Conservation (phyloP, 2,888 invertebrate species). For the Synergus gifuensis region DNA sequence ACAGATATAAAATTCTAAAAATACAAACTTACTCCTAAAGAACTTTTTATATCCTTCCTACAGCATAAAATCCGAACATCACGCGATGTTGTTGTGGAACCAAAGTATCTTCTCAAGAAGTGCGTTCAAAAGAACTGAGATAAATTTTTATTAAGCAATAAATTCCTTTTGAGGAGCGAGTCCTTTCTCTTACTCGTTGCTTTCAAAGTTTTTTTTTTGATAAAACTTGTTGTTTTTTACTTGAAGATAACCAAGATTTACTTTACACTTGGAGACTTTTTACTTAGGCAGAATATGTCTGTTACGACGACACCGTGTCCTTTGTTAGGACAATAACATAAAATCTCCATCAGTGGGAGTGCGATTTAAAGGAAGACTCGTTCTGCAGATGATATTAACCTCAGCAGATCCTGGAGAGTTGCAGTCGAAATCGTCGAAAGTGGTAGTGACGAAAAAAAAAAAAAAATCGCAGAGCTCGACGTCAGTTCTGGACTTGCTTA, state of each 20-base stretch:
- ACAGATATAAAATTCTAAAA: not conserved
- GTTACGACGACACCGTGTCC: constrained; percentile 16
- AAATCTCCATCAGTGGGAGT: constrained; percentile 37
- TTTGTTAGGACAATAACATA: constrained; percentile 35
- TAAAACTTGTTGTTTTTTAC: constrained; percentile 24
- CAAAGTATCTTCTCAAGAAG: not conserved
- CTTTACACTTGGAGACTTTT: constrained; percentile 34
- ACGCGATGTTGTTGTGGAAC: not conserved
- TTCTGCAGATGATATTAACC: constrained; percentile 36
- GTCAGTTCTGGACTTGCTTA: constrained; percentile 12
- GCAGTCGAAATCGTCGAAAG: constrained; percentile 16
- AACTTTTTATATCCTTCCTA: not conserved
- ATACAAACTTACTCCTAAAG: not conserved
- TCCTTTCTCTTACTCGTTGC: constrained; percentile 34
- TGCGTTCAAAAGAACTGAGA: constrained; percentile 26
- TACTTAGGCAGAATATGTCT: not conserved
- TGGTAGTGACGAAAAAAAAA: constrained; percentile 1
- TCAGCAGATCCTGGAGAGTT: constrained; percentile 11
- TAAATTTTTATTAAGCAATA: constrained; percentile 40
- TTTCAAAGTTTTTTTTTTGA: constrained; percentile 16
- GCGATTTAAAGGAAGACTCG: constrained; percentile 37
- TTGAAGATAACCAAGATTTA: constrained; percentile 35
- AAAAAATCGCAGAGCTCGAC: not conserved
- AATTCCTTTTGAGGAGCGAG: constrained; percentile 32
- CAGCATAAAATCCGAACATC: not conserved